Base-by-base conservation (phyloP, 2,888 invertebrate genomes). In the Hoplodrina blanda region DNA sequence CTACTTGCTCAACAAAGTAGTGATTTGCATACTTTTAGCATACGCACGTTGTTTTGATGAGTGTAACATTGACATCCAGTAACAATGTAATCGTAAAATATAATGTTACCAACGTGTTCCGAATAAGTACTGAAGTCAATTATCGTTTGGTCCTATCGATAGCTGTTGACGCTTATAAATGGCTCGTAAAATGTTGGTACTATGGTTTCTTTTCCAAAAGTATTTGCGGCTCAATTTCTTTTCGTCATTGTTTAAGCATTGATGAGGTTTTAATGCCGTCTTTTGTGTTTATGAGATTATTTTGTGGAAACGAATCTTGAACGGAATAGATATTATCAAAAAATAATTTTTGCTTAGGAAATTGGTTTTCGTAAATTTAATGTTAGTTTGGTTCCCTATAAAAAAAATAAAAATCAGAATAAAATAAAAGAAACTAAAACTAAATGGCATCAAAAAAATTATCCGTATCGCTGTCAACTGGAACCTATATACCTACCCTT, bases 11-110 rank as follows among this genome's bases (percentile, higher is more conserved):
- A 55, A 63, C 19, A 33, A 19, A 6, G 15, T 10, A 11, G 8
- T 37, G 53, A 80, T 82, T 37, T 63, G 60, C 70, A 82, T 80
- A 71, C 30, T 54, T 54, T 46, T 60, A 33, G 11, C 13, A 70
- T 57, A 33, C 25, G 25, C 56, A 67, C 67, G 57, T 65, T 37
- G 20, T 50, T 20, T 69, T 59, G 56, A 69, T 60, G 54, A 46
- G 20, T 67, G 57, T 62, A 61, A 73, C 72, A 75, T 73, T 74
- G 82, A 77, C 63, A 62, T 54, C 52, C 19, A 25, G 19, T 68
- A 71, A 85, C 85, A 85, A 85, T 81, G 57, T 76, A 50, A 46
- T 62, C 66, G 70, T 85, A 65, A 86, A 81, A 76, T 62, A 56
- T 62, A 69, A 82, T 74, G 57, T 61, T 41, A 10, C 15, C 49